Base-by-base conservation (phyloP, 2,113 vertebrate species). In the Zonotrichia leucophrys region DNA sequence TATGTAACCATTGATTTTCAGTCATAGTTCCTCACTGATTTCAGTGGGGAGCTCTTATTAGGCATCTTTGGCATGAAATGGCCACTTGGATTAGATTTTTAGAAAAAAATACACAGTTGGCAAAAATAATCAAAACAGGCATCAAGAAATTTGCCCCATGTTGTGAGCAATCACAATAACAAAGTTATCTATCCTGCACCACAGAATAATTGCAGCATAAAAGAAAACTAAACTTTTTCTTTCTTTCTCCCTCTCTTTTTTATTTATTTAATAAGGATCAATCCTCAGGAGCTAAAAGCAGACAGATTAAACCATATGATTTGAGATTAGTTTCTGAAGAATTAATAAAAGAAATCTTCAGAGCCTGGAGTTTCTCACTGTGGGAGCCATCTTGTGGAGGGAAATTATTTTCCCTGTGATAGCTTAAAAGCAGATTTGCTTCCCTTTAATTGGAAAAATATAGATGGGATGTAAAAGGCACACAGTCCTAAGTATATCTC, bases 361-460 rank as follows among this genome's bases (percentile, higher is more conserved):
- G 33, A 78, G 33, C 39, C 42, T 83, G 22, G 31, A 73, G 63
- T 79, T 92, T 90, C 75, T 96, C 85, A 52, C 55, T 47, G 59
- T 76, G 80, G 75, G 79, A 92, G 59, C 79, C 86, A 95, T 86
- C 90, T 95, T 92, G 87, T 92, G 80, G 75, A 96, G 15, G 69
- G 79, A 93, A 96, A 87, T 83, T 81, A 64, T 94, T 90, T 91
- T 93, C 67, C 30, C 20, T 70, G 27, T 56, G 10, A 41, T 70
- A 75, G 56, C 39, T 83, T 88, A 60, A 81, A 95, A 86, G 23
- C 42, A 90, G 15, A 83, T 72, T 81, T 94, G 11, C 10, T 94
- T 16, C 67, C 19, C 46, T 80, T 74, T 81, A 88, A 81, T 70
- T 53, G 22, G 42, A 77, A 84, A 81, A 77, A 44, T 75, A 92